Evolutionary conservation across 2,888 invertebrate species (phyloP), one percentile per base, ranked within the genome.

Genomic region (Lasius fuliginosus): DNA sequence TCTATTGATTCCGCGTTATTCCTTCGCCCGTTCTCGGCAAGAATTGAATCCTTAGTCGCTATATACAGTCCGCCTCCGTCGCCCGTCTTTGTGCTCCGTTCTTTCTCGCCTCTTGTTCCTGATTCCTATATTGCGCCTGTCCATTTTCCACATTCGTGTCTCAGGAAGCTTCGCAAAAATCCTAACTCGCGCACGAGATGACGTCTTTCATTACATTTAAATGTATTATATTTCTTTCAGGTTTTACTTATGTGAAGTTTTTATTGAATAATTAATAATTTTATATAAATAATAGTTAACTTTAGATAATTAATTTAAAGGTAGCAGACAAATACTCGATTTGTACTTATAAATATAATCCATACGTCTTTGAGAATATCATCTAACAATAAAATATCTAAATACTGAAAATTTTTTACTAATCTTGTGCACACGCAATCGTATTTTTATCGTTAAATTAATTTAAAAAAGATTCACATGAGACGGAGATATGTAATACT

Each of bases 41-140:
- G 93, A 94, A 94, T 94, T 93, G 93, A 94, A 94, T 94, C 92
- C 92, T 92, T 92, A 91, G 90, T 92, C 92, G 88, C 87, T 87
- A 58, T 86, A 86, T 87, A 58, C 86, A 86, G 90, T 86, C 86
- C 90, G 90, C 88, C 89, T 86, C 86, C 87, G 83, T 85, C 90
- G 87, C 88, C 87, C 91, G 89, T 84, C 86, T 76, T 89, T 89
- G 86, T 81, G 36, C 49, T 12, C 42, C 46, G n/a, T 86, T 83
- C 88, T 84, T 68, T 30, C 30, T 67, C 62, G 5, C 74, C 64
- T 33, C 65, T 69, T 65, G 42, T 69, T 64, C 77, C 46, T 36
- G 60, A 79, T 73, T 81, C 60, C 60, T 81, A 81, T 62, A 81
- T 62, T 73, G 73, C 79, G 46, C 46, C 18, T 49, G 79, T 81